A percentile compares a stretch with the other conserved stretches of the same genome.
Evolutionary conservation across 2,113 vertebrate species (phyloP).

Genomic region (Petroica traversi): DNA sequence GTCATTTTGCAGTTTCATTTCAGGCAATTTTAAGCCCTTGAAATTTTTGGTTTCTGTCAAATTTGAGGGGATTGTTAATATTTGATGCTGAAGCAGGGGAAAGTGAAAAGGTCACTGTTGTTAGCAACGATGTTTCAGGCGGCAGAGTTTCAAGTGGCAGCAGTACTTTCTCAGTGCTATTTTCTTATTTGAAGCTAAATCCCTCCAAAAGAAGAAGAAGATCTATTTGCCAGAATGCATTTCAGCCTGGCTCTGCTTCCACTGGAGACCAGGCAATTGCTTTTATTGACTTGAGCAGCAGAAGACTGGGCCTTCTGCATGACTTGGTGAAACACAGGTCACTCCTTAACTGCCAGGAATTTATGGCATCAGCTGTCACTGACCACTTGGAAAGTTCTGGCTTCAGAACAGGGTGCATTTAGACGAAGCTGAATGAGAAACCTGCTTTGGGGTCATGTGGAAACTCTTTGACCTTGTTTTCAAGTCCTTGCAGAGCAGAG

Average conservation of each 20-base stretch:
- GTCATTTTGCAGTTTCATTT: neutral
- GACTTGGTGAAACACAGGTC: neutral
- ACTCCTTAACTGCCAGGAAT: neutral
- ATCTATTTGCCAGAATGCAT: neutral
- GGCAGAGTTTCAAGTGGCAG: neutral
- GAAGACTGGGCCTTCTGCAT: neutral
- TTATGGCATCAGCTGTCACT: neutral
- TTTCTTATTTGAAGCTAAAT: neutral
- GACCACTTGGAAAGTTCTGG: neutral
- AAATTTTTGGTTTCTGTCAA: constrained; percentile 14
- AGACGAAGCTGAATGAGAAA: neutral
- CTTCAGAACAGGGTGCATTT: neutral
- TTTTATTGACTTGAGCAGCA: neutral
- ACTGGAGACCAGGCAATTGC: fast-evolving
- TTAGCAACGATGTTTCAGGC: neutral
- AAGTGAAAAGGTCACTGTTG: constrained; percentile 3
- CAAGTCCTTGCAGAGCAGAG: neutral
- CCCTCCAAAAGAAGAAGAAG: neutral
- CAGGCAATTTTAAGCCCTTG: neutral
- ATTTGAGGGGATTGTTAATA: neutral
- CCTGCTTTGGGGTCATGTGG: neutral
- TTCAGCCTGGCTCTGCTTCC: neutral
- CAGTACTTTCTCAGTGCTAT: neutral
- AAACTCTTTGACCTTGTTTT: constrained; percentile 18
- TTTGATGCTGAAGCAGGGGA: neutral